Evolutionary conservation across 1,140 invertebrate species (phyloP), one percentile per base, ranked within the genome.

Genomic region (Aphelinus certus): DNA sequence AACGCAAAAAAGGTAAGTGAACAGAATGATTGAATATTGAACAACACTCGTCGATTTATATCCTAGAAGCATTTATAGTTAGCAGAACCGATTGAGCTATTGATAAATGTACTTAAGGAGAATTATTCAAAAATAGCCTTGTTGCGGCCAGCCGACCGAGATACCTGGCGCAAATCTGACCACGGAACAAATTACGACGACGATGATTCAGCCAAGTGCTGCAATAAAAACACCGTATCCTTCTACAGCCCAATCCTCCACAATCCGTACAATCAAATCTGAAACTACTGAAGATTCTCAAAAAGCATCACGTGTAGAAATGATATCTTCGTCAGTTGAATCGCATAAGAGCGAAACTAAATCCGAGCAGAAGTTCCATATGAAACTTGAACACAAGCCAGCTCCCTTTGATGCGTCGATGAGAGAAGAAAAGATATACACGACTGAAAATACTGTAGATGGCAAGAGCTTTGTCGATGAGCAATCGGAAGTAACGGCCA

Each of bases 351-450:
- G 80, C 45, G 84, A 88, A 78, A 88, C 84, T 0, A 88, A 87
- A 77, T 87, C 86, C 0, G 87, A 88, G 67, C 86, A 88, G 53
- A 88, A 86, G 68, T 87, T 86, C 70, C 87, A 88, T 61, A 88
- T 88, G 87, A 88, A 88, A 78, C 65, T 88, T 2, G 86, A 88
- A 71, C 87, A 88, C 49, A 83, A 86, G 75, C 82, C 84, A 3
- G 85, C 87, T n/a, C 76, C 79, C 0, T 75, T 88, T 0, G 82
- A 81, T 46, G 79, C 82, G 74, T 76, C 76, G 0, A 76, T 73
- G 43, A 82, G 79, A 55, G 80, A 84, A 67, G 58, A 80, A 60
- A 77, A 81, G 56, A 79, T 48, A 46, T 74, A 71, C 64, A 73
- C 70, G 62, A 72, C 65, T n/a, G 5, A 60, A 42, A 77, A 68